Evolutionary conservation across 2,888 invertebrate species (phyloP).

Genomic region (Lycia hirtaria): DNA sequence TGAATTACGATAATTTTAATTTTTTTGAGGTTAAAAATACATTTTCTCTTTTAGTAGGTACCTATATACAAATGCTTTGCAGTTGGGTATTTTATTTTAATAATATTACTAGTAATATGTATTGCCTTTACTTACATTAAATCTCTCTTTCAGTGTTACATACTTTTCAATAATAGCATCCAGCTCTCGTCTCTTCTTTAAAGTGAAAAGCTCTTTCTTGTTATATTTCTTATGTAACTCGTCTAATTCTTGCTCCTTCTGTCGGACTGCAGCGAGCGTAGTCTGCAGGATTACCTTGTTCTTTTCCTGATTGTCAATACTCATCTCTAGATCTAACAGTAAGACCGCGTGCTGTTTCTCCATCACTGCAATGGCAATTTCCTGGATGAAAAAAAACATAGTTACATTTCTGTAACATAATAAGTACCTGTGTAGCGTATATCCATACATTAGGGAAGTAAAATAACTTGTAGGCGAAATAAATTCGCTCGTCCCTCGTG

Average conservation of each 20-base stretch:
- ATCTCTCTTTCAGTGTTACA: conserved; percentile 63
- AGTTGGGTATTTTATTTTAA: background rate
- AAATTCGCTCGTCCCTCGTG: too few relatives aligned
- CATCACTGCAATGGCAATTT: conserved; percentile 79
- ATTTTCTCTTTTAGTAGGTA: too few relatives aligned
- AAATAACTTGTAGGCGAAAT: too few relatives aligned
- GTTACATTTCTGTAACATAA: background rate
- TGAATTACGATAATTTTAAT: too few relatives aligned
- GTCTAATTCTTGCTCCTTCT: conserved; percentile 68
- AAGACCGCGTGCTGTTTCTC: conserved; percentile 86
- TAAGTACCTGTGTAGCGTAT: too few relatives aligned
- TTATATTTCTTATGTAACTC: conserved; percentile 64
- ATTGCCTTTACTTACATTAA: conserved; percentile 70
- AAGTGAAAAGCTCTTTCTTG: conserved; percentile 58
- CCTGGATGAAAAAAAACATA: conserved; percentile 59
- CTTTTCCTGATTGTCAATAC: conserved; percentile 67
- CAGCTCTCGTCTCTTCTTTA: conserved; percentile 71
- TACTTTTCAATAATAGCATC: conserved; percentile 71
- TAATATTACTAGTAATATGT: too few relatives aligned
- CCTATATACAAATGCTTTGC: too few relatives aligned
- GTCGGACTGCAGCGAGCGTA: conserved; percentile 55
- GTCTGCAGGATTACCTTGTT: conserved; percentile 67
- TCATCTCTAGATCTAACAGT: conserved; percentile 85
- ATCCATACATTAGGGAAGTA: too few relatives aligned
- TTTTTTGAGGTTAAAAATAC: too few relatives aligned